Evolutionary conservation across 2,797 vertebrate species (phyloP).

Genomic region (Heteromormyrus szaboi): DNA sequence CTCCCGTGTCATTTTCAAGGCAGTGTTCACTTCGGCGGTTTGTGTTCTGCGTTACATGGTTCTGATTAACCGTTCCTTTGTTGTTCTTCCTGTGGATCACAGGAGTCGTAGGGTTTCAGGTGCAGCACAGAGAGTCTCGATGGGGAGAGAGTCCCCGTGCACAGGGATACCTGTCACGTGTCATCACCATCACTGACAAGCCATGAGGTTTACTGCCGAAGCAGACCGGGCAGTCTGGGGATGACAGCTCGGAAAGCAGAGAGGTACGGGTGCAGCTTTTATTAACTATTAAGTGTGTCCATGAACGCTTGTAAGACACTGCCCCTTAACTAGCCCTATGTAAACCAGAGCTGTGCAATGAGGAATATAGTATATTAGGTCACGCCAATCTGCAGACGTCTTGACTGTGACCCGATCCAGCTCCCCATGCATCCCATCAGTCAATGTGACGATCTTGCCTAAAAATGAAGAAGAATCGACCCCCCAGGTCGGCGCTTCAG

Average conservation of each 20-base stretch:
- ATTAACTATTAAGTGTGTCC: background rate
- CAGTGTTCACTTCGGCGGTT: background rate
- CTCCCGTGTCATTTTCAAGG: background rate
- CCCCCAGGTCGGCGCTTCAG: conserved; percentile 1
- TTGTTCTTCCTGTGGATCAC: background rate
- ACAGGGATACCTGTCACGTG: background rate
- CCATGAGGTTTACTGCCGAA: background rate
- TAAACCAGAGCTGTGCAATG: background rate
- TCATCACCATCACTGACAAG: background rate
- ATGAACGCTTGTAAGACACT: background rate
- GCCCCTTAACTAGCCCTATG: background rate
- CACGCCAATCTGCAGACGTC: background rate
- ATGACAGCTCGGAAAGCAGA: background rate
- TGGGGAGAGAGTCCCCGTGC: background rate
- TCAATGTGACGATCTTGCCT: conserved; percentile 9
- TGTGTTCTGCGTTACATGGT: background rate
- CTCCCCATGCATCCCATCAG: background rate
- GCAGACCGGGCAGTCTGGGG: background rate
- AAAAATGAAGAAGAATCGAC: conserved; percentile 18
- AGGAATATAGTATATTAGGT: background rate
- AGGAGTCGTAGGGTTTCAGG: background rate
- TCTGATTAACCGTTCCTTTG: background rate
- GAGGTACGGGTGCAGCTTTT: background rate
- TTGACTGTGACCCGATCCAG: background rate
- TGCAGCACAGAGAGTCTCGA: background rate